A percentile compares a stretch with the other conserved stretches of the same genome.
These are phyloP conservation scores for Trematomus bernacchii DNA, from an alignment of 2,797 vertebrate species.

Conservation along the genomic window DNA sequence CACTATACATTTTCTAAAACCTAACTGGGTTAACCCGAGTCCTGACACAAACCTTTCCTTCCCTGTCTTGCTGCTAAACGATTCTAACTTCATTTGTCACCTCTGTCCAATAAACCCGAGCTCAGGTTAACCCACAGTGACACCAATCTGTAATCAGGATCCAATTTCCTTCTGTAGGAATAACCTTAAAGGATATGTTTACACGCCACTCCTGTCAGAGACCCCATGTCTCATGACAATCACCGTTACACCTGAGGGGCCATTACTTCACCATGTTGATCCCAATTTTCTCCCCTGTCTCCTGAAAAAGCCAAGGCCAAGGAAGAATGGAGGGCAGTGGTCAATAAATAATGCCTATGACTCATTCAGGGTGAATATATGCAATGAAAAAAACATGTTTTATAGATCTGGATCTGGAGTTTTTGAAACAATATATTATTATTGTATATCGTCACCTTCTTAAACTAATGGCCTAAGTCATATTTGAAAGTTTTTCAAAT, in stretches of 20 bases:
- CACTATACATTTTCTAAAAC: background rate
- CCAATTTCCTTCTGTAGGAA: constrained; percentile 73
- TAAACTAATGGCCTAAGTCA: no score
- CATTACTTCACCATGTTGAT: background rate
- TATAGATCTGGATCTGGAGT: background rate
- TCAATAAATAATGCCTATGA: constrained; percentile 17
- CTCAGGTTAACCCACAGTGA: constrained; percentile 58
- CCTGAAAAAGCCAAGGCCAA: background rate
- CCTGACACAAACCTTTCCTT: background rate
- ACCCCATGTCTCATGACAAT: constrained; percentile 31
- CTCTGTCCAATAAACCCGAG: constrained; percentile 57
- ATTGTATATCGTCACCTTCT: no score
- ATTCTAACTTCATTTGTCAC: constrained; percentile 30
- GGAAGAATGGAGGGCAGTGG: background rate
- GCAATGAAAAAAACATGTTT: background rate
- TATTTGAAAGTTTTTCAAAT: no score
- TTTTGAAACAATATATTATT: background rate
- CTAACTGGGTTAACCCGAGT: background rate
- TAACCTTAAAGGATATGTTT: constrained; percentile 57
- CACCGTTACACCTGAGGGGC: background rate
- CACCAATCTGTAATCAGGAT: constrained; percentile 71
- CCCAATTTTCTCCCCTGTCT: constrained; percentile 1
- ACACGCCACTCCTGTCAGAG: constrained; percentile 29
- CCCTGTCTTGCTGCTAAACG: background rate
- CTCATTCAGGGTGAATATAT: background rate